phyloP scores from a whole-genome alignment of 2,888 invertebrate genomes.

The Sericinus montela region DNA sequence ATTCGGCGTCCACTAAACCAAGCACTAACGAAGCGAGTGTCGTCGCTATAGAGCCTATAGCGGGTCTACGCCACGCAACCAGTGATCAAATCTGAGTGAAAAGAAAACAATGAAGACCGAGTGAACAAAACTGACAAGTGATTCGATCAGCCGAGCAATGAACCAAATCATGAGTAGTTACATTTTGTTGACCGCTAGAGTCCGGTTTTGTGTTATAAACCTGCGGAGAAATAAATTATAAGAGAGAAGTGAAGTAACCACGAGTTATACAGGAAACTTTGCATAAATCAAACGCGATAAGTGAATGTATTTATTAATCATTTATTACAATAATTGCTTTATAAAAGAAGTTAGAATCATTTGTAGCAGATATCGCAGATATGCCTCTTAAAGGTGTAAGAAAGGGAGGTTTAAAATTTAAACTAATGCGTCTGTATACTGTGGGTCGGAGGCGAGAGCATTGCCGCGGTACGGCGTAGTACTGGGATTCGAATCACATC shows the following conservation, averaged over 20 bases:
- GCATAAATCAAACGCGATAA: conserved; percentile 50
- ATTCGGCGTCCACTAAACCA: conserved; percentile 13
- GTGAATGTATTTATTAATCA: conserved; percentile 33
- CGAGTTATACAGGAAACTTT: conserved; percentile 43
- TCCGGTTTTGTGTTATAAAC: conserved; percentile 80
- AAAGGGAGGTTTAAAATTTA: too few species aligned
- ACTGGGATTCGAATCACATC: too few species aligned
- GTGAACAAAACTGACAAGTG: conserved; percentile 69
- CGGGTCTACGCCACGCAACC: conserved; percentile 28
- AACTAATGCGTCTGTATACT: too few species aligned
- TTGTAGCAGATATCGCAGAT: too few species aligned
- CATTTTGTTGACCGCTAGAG: conserved; percentile 78
- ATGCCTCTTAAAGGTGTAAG: too few species aligned
- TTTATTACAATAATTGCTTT: too few species aligned
- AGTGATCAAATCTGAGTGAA: conserved; percentile 67
- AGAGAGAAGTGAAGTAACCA: conserved; percentile 69
- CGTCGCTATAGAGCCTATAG: not conserved
- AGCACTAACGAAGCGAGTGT: conserved; percentile 18
- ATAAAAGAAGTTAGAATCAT: too few species aligned
- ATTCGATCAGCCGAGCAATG: conserved; percentile 72
- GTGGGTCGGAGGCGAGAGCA: too few species aligned
- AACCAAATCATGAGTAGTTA: conserved; percentile 72
- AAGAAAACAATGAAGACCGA: conserved; percentile 61
- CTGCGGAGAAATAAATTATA: conserved; percentile 76
- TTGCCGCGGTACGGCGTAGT: too few species aligned